Conservation (phyloP, 2,113 vertebrate species). For the Cranoglanis bouderius region DNA sequence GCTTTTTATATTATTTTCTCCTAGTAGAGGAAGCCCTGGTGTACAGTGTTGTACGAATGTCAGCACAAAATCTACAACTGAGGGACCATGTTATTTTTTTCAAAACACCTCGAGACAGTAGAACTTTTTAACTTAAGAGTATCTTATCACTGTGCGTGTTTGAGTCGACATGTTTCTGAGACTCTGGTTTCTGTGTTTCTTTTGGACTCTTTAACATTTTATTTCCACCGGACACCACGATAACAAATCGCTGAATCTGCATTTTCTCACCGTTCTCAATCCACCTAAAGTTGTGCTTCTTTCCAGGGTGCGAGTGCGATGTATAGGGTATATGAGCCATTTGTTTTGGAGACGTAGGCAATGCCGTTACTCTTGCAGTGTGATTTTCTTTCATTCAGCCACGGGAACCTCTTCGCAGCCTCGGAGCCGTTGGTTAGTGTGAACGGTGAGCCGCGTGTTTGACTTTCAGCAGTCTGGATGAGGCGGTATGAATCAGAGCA, state of each 20-base stretch:
- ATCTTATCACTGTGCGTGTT: slow-evolving; percentile 34
- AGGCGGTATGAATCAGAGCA: not conserved
- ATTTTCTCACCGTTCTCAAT: not conserved
- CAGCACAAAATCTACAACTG: not conserved
- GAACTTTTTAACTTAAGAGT: not conserved
- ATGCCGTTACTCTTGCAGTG: not conserved
- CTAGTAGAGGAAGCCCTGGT: no score
- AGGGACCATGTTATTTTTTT: not conserved
- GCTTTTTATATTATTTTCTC: not conserved
- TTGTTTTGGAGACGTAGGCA: not conserved
- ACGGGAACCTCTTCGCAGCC: not conserved
- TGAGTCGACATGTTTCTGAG: not conserved
- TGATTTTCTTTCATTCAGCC: not conserved
- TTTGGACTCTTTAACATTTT: not conserved
- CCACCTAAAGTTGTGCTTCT: not conserved
- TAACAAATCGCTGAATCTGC: not conserved
- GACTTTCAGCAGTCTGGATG: not conserved
- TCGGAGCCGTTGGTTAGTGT: not conserved
- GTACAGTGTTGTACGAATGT: not conserved
- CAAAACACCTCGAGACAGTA: not conserved
- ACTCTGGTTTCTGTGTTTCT: not conserved
- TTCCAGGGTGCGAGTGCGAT: not conserved
- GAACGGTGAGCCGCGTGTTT: not conserved
- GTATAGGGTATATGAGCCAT: not conserved
- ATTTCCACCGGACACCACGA: not conserved